These are phyloP conservation scores for Chloebia gouldiae DNA, from an alignment of 2,113 vertebrate genomes.

Conservation along the genomic window DNA sequence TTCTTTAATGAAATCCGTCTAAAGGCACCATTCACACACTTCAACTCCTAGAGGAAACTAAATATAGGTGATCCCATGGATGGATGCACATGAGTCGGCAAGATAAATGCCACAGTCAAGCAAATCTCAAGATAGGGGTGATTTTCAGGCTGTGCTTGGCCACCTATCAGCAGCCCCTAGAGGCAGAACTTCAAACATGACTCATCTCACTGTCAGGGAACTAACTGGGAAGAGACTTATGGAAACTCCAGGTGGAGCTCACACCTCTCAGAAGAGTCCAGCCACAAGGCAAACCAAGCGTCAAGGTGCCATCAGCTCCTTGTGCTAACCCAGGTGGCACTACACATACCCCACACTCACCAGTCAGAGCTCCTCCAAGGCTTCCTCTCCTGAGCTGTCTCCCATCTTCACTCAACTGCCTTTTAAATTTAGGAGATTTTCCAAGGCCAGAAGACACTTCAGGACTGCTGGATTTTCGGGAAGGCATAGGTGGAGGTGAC, in stretches of 20 bases:
- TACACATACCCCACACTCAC: constrained; percentile 57
- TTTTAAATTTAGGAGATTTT: constrained; percentile 81
- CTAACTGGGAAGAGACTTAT: fast-evolving
- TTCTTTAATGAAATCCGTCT: not conserved
- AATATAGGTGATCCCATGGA: not conserved
- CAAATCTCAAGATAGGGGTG: not conserved
- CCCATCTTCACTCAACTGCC: constrained; percentile 87
- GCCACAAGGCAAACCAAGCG: not conserved
- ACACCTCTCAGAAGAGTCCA: fast-evolving
- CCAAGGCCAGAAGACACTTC: constrained; percentile 77
- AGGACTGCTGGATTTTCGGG: constrained; percentile 88
- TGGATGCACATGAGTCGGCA: fast-evolving
- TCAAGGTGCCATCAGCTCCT: not conserved
- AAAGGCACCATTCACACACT: not conserved
- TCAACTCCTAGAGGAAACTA: not conserved
- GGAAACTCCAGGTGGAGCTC: not conserved
- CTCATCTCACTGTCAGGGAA: not conserved
- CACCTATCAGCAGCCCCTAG: not conserved
- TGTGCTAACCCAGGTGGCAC: not conserved
- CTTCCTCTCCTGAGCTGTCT: constrained; percentile 87
- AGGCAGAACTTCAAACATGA: not conserved
- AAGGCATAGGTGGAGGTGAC: constrained; percentile 79
- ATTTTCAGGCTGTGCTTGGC: not conserved
- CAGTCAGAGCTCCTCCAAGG: constrained; percentile 89
- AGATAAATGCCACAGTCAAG: not conserved